These are phyloP conservation scores for Phortica variegata DNA, from an alignment of 1,140 invertebrate genomes.

Conservation along the genomic window DNA sequence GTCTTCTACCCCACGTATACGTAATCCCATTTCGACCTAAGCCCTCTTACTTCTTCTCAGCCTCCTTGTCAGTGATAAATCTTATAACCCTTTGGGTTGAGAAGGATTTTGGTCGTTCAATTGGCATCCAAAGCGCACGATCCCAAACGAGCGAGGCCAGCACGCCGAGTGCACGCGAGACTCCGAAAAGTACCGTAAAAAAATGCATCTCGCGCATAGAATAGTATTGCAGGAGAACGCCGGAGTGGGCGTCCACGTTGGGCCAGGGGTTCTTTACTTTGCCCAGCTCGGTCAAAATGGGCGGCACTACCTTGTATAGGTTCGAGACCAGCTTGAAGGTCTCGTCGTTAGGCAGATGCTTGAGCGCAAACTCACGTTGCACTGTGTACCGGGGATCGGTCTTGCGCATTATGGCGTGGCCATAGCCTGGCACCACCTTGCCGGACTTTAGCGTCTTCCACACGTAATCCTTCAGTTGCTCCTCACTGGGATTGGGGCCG, in stretches of 20 bases:
- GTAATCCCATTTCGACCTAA: too few relatives aligned
- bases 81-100: constrained; percentile 75
- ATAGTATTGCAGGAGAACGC: constrained; percentile 91
- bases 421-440: constrained; percentile 91
- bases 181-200: constrained; percentile 97
- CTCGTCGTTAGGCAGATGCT: constrained; percentile 90
- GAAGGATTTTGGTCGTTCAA: constrained; percentile 94
- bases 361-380: constrained; percentile 92
- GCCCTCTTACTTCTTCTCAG: too few relatives aligned
- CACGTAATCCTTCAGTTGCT: constrained; percentile 89
- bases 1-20: too few relatives aligned
- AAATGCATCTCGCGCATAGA: constrained; percentile 98
- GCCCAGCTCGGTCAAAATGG: constrained; percentile 88
- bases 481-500: constrained; percentile 81
- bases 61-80: constrained; percentile 92
- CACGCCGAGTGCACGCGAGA: constrained; percentile 90
- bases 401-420: constrained; percentile 94
- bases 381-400: constrained; percentile 91
- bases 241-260: constrained; percentile 97
- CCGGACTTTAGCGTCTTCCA: constrained; percentile 94
- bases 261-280: constrained; percentile 99
- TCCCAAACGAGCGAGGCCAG: constrained; percentile 93
- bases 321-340: constrained; percentile 89
- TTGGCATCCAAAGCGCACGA: constrained; percentile 88
- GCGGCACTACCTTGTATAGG: constrained; percentile 93